Evolutionary conservation across 2,113 vertebrate species (phyloP).

Genomic region (Megalops atlanticus): DNA sequence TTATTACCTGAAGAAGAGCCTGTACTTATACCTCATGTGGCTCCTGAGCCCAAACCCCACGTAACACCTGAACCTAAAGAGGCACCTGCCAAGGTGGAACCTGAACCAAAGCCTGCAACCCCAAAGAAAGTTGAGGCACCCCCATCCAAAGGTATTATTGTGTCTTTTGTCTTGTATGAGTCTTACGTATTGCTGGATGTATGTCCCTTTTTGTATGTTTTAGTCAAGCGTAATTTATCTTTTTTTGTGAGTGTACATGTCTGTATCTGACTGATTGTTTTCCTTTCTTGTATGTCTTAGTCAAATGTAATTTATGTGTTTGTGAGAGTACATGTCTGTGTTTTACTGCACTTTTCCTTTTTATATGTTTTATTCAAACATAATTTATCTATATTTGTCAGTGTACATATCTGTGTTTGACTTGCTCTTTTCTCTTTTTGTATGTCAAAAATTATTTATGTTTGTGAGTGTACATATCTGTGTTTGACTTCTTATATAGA

Average conservation of each 20-base stretch:
- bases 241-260: background rate
- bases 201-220: background rate
- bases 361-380: no score
- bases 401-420: no score
- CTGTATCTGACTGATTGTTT: no score
- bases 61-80: conserved; percentile 41
- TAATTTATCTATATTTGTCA: no score
- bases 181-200: background rate
- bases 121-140: conserved; percentile 51
- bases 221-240: background rate
- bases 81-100: conserved; percentile 37
- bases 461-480: conserved; percentile 21
- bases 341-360: no score
- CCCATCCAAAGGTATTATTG: conserved; percentile 68
- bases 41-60: conserved; percentile 51
- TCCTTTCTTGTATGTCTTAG: background rate
- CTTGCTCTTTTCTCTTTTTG: no score
- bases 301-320: no score
- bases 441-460: background rate
- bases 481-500: background rate
- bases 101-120: conserved; percentile 46
- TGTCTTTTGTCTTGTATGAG: conserved; percentile 21
- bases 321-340: no score
- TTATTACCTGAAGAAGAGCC: conserved; percentile 63
- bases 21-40: conserved; percentile 48